These are phyloP conservation scores for Myopa testacea DNA, from an alignment of 2,888 invertebrate genomes.

Conservation along the genomic window DNA sequence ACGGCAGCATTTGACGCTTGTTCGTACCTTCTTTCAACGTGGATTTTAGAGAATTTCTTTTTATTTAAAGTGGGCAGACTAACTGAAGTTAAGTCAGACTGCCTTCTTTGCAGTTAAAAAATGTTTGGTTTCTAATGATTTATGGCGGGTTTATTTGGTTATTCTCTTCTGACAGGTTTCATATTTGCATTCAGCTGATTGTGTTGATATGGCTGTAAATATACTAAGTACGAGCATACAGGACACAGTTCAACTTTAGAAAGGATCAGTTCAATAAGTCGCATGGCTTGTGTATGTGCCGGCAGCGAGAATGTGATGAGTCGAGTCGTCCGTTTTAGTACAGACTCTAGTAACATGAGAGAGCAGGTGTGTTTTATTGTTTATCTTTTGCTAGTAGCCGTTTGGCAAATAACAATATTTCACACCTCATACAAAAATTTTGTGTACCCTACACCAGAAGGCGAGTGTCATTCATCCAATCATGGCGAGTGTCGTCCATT, in stretches of 20 bases:
- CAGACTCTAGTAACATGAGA: background rate
- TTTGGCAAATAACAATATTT: too few relatives aligned
- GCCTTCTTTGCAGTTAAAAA: background rate
- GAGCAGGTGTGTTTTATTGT: background rate
- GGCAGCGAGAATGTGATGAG: background rate
- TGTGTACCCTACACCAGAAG: too few relatives aligned
- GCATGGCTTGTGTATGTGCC: background rate
- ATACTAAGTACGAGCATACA: background rate
- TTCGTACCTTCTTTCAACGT: background rate
- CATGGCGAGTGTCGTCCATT: too few relatives aligned
- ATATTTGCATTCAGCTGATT: background rate
- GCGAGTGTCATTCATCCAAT: too few relatives aligned
- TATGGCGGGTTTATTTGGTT: slow-evolving; percentile 35
- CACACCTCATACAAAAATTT: too few relatives aligned
- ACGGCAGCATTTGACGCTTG: background rate
- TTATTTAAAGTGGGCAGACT: background rate
- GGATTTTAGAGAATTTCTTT: slow-evolving; percentile 20
- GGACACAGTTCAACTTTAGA: background rate
- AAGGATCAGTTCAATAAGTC: slow-evolving; percentile 21
- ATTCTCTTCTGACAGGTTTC: slow-evolving; percentile 20
- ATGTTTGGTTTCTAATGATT: slow-evolving; percentile 28
- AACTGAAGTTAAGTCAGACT: too few relatives aligned
- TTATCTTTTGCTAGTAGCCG: too few relatives aligned
- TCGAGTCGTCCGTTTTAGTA: slow-evolving; percentile 1
- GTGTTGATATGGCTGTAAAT: slow-evolving; percentile 7